Base-by-base conservation (phyloP, 2,888 invertebrate genomes). In the Andrena trimmerana region DNA sequence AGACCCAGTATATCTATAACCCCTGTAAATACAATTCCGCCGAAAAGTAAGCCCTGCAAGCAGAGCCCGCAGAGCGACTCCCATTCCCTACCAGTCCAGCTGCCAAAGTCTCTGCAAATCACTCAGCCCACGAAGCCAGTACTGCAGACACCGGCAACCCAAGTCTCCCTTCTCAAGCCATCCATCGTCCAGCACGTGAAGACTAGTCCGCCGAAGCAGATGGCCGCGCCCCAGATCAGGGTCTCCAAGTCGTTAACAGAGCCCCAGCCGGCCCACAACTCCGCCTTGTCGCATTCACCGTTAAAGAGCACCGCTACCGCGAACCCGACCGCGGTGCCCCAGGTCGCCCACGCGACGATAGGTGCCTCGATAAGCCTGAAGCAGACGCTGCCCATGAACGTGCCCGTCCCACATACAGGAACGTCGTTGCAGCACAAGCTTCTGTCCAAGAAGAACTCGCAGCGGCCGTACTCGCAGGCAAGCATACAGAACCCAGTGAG, bases 1-100 rank as follows among this genome's bases (percentile, higher is more conserved):
- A 93, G 95, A 24, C 95, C 95, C 0, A 94, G 93, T 78, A 94
- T 95, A 81, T 95, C 95, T 0, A 95, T 93, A 77, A 93, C 93
- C 0, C 93, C 94, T 1, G 92, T 92, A 1, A 87, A 81, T 54
- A 80, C 88, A 62, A 71, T 70, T n/a, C 75, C 82, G 2, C 80
- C 85, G 13, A 92, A 92, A 65, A 81, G 74, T 3, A 93, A 92
- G 74, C 67, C 74, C 7, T 24, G 50, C 0, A 85, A 87, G 33
- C 81, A 67, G 27, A 84, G 70, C 33, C n/a, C 88, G 0, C 89
- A 86, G 24, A 78, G 36, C 7, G 90, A 91, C 10, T 57, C 87
- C 6, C 54, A 91, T 16, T 59, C 87, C 5, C 50, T 88, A n/a
- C 76, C 90, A 2, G 77, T 88, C 1, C 90, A 90, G 48, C 78